Base-by-base conservation (phyloP, 2,797 vertebrate genomes). In the Hozukius guyotensis region DNA sequence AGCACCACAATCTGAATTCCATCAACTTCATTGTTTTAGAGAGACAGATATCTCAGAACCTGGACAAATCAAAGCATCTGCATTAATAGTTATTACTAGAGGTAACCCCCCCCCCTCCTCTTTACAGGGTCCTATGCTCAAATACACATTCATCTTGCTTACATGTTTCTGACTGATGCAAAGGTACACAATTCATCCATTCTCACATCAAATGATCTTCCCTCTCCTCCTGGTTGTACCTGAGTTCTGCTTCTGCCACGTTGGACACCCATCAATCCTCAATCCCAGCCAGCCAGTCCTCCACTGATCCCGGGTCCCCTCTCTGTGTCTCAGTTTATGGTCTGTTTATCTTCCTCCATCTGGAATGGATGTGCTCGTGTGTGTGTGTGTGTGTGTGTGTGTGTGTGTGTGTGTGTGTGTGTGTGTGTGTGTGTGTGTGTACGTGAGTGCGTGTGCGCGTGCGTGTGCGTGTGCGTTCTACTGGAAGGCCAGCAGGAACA, bases 401-500 rank as follows among this genome's bases (percentile, higher is more conserved):
- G 49, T 66, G 18, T 34, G 25, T 68, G 65, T 61, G 12, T 42
- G 8, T 59, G 56, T 77, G 71, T 60, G 68, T 69, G 61, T 67
- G 72, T 60, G 69, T 72, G 67, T 70, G 12, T 55, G 34, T 72
- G 64, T 61, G 31, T 55, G 66, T 59, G 57, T 49, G 57, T 55
- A 10, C 31, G n/a, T 42, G 13, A 22, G 24, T 63, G 25, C 9
- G 25, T 52, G 16, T 14, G 25, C 8, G 42, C 4, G 10, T 25
- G 62, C 1, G 64, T 16, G 66, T 16, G 13, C 4, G 75, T 25
- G 57, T 8, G 55, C 3, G 13, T 27, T 72, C 96, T 97, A 98
- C 94, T 97, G 97, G 92, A 99, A 99, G 68, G 97, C 97, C 95
- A 99, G 95, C 78, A 99, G 96, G 93, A 99, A 98, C 95, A 98